phyloP scores from a whole-genome alignment of 1,140 invertebrate genomes.

The Bursaphelenchus mucronatus region DNA sequence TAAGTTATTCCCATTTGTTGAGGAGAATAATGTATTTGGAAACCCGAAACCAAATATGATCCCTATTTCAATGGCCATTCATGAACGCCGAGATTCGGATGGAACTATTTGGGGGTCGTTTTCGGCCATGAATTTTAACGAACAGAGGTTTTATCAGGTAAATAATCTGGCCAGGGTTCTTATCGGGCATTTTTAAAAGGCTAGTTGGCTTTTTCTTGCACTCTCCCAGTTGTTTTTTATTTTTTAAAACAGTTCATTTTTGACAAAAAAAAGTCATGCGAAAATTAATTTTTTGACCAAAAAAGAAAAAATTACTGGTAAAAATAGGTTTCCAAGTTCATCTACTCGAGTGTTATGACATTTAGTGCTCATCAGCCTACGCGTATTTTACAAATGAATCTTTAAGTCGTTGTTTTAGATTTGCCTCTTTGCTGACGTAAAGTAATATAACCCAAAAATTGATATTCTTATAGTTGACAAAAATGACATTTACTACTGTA shows the following conservation, averaged over 20 bases:
- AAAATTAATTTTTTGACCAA: no score
- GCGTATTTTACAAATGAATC: no score
- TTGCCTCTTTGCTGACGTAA: not conserved
- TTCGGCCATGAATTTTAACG: constrained; percentile 60
- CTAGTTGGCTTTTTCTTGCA: not conserved
- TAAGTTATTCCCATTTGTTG: constrained; percentile 58
- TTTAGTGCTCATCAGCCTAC: no score
- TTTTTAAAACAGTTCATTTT: no score
- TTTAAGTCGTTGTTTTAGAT: not conserved
- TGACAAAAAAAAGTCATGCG: no score
- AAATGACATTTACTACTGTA: not conserved
- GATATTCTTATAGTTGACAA: not conserved
- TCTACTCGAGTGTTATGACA: no score
- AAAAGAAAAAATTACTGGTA: not conserved
- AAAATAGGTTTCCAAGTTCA: no score
- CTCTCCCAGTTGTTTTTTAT: no score
- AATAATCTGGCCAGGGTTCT: not conserved
- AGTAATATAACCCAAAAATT: not conserved
- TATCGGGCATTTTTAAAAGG: not conserved
- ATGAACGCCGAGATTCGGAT: constrained; percentile 54
- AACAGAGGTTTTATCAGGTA: constrained; percentile 57
- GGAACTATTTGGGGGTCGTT: constrained; percentile 59
- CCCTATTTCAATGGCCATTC: constrained; percentile 60
- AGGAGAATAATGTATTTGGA: constrained; percentile 57
- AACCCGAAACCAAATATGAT: constrained; percentile 53